These are phyloP conservation scores for Xanthorhoe designata DNA, from an alignment of 2,888 invertebrate genomes.

Conservation along the genomic window DNA sequence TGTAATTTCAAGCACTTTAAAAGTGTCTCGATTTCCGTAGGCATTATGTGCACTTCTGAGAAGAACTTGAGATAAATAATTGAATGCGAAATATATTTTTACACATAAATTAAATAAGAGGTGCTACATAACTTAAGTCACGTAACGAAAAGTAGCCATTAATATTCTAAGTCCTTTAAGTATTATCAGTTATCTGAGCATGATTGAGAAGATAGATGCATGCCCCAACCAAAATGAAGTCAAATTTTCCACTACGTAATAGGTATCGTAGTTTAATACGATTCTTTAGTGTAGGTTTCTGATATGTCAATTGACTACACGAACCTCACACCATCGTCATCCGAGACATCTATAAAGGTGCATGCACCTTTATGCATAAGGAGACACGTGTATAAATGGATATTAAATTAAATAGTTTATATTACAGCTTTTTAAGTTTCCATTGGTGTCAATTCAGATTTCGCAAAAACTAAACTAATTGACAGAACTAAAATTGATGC, in stretches of 20 bases:
- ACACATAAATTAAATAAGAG: constrained; percentile 9
- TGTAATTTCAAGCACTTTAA: constrained; percentile 18
- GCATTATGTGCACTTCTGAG: not conserved
- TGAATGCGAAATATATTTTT: constrained; percentile 16
- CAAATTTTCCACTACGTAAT: not conserved
- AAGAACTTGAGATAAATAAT: not conserved
- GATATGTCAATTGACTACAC: constrained; percentile 10
- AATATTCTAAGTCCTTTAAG: not conserved
- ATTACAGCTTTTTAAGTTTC: not conserved
- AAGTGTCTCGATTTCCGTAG: constrained; percentile 9
- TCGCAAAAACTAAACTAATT: too few species aligned
- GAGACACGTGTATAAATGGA: not conserved
- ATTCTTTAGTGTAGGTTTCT: constrained; percentile 3
- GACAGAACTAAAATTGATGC: too few species aligned
- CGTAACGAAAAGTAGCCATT: constrained; percentile 3
- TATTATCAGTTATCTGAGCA: too few species aligned
- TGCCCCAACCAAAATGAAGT: not conserved
- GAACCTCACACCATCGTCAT: constrained; percentile 10
- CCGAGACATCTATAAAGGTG: not conserved
- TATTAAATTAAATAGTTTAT: not conserved
- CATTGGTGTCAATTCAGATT: too few species aligned
- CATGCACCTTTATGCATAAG: too few species aligned
- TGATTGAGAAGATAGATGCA: not conserved
- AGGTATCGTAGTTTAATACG: not conserved
- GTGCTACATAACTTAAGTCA: constrained; percentile 27